These are phyloP conservation scores for Dendrocopos noguchii DNA, from an alignment of 2,113 vertebrate species.

Conservation along the genomic window DNA sequence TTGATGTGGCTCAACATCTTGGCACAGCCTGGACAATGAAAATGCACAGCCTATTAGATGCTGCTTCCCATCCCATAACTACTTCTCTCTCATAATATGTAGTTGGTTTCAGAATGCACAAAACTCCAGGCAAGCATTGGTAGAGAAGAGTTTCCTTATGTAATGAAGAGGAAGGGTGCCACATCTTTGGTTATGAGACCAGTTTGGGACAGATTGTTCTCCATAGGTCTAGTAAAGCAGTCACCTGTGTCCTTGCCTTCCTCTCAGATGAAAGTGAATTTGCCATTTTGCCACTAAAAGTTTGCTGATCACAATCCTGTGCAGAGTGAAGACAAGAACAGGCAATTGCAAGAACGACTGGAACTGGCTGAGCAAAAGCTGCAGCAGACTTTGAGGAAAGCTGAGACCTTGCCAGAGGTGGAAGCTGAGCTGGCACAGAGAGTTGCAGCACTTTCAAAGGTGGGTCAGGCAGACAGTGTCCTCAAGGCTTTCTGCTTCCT, in stretches of 20 bases:
- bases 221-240: not conserved
- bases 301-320: not conserved
- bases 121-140: not conserved
- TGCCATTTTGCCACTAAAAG: not conserved
- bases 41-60: not conserved
- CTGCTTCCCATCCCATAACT: not conserved
- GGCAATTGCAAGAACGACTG: constrained; percentile 93
- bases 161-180: not conserved
- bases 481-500: not conserved
- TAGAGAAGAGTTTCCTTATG: not conserved
- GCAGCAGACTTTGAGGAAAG: constrained; percentile 95
- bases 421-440: constrained; percentile 96
- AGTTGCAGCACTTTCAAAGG: constrained; percentile 95
- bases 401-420: constrained; percentile 94
- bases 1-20: not conserved
- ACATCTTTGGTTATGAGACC: not conserved
- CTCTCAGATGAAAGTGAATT: not conserved
- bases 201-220: not conserved
- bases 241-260: not conserved
- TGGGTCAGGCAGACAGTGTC: constrained; percentile 8
- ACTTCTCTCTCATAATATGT: not conserved
- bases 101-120: not conserved
- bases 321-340: constrained; percentile 92
- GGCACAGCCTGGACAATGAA: not conserved
- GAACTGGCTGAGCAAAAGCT: constrained; percentile 96